Evolutionary conservation across 2,797 vertebrate genomes (phyloP).

Genomic region (Acridotheres tristis): DNA sequence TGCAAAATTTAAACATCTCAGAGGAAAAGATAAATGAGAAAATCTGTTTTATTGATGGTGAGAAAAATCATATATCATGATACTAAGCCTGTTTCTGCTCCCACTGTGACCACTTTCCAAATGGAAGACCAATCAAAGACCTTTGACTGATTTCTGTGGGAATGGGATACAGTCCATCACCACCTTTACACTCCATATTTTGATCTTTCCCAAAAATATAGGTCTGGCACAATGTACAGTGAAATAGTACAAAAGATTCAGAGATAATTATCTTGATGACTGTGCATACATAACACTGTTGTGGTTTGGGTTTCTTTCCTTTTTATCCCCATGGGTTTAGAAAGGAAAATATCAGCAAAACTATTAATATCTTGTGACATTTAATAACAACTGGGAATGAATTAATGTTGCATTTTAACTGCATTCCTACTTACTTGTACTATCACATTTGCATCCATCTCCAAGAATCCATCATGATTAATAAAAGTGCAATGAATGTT

Average conservation of each 20-base stretch:
- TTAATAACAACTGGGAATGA: slow-evolving; percentile 25
- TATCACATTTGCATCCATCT: slow-evolving; percentile 2
- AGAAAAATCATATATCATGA: background rate
- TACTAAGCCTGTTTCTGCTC: background rate
- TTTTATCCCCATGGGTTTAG: background rate
- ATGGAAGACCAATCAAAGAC: background rate
- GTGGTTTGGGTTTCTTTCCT: rapidly evolving
- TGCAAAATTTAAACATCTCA: slow-evolving; percentile 51
- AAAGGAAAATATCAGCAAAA: slow-evolving; percentile 33
- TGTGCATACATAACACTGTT: background rate
- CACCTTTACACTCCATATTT: background rate
- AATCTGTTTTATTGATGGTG: slow-evolving; percentile 37
- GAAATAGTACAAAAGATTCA: background rate
- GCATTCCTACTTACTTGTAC: background rate
- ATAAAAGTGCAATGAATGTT: background rate
- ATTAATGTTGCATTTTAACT: slow-evolving; percentile 22
- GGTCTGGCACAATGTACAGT: background rate
- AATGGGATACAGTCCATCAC: background rate
- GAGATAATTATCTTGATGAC: background rate
- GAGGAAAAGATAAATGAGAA: slow-evolving; percentile 57
- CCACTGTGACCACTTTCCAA: slow-evolving; percentile 19
- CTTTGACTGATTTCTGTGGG: slow-evolving; percentile 58
- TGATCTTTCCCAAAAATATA: slow-evolving; percentile 15
- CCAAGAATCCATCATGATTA: slow-evolving; percentile 10
- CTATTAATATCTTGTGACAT: slow-evolving; percentile 22